Conservation (phyloP, 2,888 invertebrate species). For the Leucophenga maculata region DNA sequence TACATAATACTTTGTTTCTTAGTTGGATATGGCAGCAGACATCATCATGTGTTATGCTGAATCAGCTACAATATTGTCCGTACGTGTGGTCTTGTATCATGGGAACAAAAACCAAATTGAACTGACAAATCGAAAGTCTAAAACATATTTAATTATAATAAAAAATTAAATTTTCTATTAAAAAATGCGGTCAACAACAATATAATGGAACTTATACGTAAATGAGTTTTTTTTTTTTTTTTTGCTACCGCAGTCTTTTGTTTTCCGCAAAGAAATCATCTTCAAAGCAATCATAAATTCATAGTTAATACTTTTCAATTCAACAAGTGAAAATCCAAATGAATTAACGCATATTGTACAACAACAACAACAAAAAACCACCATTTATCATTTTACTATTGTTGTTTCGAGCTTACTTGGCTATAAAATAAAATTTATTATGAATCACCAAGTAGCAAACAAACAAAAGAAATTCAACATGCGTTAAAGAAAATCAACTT, state of each 20-base stretch:
- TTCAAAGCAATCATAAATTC: not conserved
- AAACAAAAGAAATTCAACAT: too few species aligned
- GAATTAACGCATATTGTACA: constrained; percentile 14
- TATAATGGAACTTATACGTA: not conserved
- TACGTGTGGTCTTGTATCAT: too few species aligned
- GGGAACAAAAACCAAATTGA: too few species aligned
- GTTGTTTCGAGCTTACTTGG: constrained; percentile 30
- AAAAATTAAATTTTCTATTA: too few species aligned
- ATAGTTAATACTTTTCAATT: constrained; percentile 1
- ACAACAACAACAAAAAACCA: constrained; percentile 2
- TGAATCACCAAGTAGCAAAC: constrained; percentile 31
- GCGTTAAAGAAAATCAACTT: constrained; percentile 17
- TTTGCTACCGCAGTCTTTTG: constrained; percentile 57
- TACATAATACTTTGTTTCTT: too few species aligned
- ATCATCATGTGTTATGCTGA: too few species aligned
- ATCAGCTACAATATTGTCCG: too few species aligned
- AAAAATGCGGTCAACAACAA: too few species aligned
- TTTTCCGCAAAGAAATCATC: constrained; percentile 27
- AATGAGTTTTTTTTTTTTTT: too few species aligned
- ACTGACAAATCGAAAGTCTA: too few species aligned
- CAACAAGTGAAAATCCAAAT: constrained; percentile 22
- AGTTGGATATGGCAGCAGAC: too few species aligned
- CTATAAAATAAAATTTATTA: constrained; percentile 37
- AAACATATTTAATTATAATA: too few species aligned
- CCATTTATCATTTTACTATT: constrained; percentile 24